Base-by-base conservation (phyloP, 2,888 invertebrate species). In the Rhagophthalmus giganteus region DNA sequence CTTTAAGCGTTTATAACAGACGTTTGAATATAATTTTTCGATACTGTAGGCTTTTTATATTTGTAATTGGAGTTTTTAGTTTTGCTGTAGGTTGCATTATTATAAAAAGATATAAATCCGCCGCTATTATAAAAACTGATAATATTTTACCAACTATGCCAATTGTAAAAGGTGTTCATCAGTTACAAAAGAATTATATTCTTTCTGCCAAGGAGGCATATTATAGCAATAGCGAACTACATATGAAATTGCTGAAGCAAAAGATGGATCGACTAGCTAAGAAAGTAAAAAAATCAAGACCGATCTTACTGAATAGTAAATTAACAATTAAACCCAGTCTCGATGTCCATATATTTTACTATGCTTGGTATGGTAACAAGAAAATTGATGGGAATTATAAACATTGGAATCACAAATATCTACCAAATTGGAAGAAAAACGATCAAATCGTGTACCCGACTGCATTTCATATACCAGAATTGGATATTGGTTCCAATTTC, bases 401-500 rank as follows among this genome's bases (percentile, higher is more conserved):
- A 33, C 72, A 71, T 48, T 74, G 72, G 73, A 69, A 74, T 55
- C 69, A 70, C 47, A 61, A 63, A 33, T 71, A 69, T 48, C 48
- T 71, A 15, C 65, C 70, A 3, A 70, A 71, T 49, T 72, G 71
- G 71, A 64, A 65, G 41, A 52, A 55, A 12, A 74, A 75, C 16
- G 72, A 72, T 24, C 74, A 75, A 39, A 67, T 69, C 47, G 68
- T 75, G 8, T 79, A 77, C 67, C 78, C 78, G 0, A 72, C 70
- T 4, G 78, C 78, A 9, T 63, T 60, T 7, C 81, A 82, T 61
- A 56, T 64, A 24, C 81, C 82, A 0, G 81, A 81, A 69, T 68
- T 75, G 39, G 80, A 80, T 59, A 75, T 81, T 34, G 80, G 77
- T 1, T 70, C 80, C 5, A 78, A 76, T 60, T 81, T 72, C 60